Evolutionary conservation across 2,797 vertebrate species (phyloP), one percentile per base, ranked within the genome.

Genomic region (Muscicapa striata): DNA sequence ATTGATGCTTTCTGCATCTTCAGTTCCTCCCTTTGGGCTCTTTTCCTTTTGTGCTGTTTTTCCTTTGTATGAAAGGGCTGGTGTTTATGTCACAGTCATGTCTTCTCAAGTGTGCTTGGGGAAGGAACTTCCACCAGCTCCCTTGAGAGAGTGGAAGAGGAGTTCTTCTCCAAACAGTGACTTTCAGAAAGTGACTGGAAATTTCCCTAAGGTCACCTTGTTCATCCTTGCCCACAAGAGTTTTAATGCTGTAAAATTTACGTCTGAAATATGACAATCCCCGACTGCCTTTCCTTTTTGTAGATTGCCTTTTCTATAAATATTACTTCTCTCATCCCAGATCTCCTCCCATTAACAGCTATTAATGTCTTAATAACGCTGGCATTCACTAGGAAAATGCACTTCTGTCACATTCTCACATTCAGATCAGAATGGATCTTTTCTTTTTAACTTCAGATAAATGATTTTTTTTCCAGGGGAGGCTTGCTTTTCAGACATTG

Each of bases 401-500:
- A 70, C 87, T 93, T 93, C 76, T 75, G 41, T 89, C 77, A 61
- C 74, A 74, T 79, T 84, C 41, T 93, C 67, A 70, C 77, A 73
- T 82, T 73, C 52, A 79, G 49, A 91, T 86, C 67, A 82, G 73
- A 84, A 88, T 2, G 1, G 26, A 78, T 69, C 7, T 72, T 70
- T 69, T 55, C 38, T 87, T 76, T 49, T 77, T 38, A n/a, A 27
- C 70, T 90, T 70, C 8, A 52, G 32, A 86, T 5, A 81, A 77
- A 29, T 63, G 6, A 4, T 41, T 48, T 54, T 79, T 46, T 94
- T 87, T 68, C 49, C 61, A 68, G 61, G 54, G 87, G 43, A 41
- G 68, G 48, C 57, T 92, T 93, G 55, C 58, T 94, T 85, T 95
- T 89, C 84, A 89, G 90, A 84, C 78, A 88, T 59, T 78, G 49